Evolutionary conservation across 2,113 vertebrate genomes (phyloP), one percentile per base, ranked within the genome.

Genomic region (Anhinga rufa): DNA sequence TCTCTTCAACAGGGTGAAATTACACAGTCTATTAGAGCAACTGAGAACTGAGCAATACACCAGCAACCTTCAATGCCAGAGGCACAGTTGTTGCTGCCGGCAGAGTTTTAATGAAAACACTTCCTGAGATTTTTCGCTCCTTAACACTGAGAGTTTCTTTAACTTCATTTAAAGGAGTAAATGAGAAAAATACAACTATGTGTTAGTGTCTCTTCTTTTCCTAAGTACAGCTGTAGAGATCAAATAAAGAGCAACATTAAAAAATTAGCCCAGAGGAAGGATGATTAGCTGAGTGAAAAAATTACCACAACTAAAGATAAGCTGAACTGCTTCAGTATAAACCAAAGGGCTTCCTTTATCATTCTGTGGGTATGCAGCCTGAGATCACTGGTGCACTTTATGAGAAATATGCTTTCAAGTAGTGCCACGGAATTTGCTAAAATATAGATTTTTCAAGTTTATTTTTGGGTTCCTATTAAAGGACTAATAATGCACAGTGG

Each of bases 51-150:
- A 78, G 46, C 17, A 93, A 52, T n/a, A 25, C 16, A 55, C 15
- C 58, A 82, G 42, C 25, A 85, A 57, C 15, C 31, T 49, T 74
- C 61, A 83, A 38, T 34, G 82, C 85, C 69, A 72, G 92, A 84
- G 89, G 90, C 76, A 38, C 7, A 55, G 68, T 29, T 72, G 46
- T 17, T 93, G 36, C 87, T 95, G 49, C 61, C 69, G 93, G 57
- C 21, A 82, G 46, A 74, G 61, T 72, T 96, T 93, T 84, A 93
- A 95, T 88, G 69, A 92, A 95, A 95, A 71, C 24, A 29, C n/a
- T 91, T 86, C 42, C 65, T 36, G 54, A 92, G 71, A 82, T 72
- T 74, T 86, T 95, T 92, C 0, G 0, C 34, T 95, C 58, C 69
- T 92, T 64, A 86, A 70, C 34, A 65, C 9, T 52, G 31, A 80